phyloP scores from a whole-genome alignment of 2,113 vertebrate species.

The Calcarius ornatus region DNA sequence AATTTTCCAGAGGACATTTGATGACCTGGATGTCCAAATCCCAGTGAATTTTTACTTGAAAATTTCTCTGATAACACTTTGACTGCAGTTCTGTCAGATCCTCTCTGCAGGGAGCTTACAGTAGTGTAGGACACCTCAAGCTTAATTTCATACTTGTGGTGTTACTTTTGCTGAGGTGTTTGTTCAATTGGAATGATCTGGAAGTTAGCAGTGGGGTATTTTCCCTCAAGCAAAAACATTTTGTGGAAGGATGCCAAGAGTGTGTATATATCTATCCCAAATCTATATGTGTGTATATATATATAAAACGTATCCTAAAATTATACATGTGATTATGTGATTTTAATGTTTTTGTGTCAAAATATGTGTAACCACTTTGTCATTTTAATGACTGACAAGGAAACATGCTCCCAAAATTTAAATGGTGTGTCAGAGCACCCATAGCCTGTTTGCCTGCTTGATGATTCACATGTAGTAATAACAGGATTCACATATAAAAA shows the following conservation, averaged over 20 bases:
- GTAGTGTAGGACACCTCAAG: background rate
- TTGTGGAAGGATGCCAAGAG: background rate
- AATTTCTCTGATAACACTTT: background rate
- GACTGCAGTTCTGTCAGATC: background rate
- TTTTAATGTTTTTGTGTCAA: background rate
- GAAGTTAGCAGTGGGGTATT: background rate
- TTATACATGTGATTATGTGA: background rate
- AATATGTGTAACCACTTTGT: background rate
- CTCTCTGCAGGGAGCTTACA: background rate
- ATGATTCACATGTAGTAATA: background rate
- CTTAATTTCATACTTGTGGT: background rate
- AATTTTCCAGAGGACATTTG: background rate
- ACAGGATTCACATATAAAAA: background rate
- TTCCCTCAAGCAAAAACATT: background rate
- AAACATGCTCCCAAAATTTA: background rate
- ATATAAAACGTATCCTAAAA: background rate
- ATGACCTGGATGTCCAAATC: background rate
- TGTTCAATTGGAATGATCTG: background rate
- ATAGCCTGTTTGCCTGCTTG: background rate
- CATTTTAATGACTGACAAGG: background rate
- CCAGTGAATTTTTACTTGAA: background rate
- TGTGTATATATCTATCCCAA: background rate
- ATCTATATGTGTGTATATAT: background rate
- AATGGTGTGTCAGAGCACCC: background rate
- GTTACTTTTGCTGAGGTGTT: background rate